These are phyloP conservation scores for Patagioenas fasciata DNA, from an alignment of 2,113 vertebrate species.

Conservation along the genomic window DNA sequence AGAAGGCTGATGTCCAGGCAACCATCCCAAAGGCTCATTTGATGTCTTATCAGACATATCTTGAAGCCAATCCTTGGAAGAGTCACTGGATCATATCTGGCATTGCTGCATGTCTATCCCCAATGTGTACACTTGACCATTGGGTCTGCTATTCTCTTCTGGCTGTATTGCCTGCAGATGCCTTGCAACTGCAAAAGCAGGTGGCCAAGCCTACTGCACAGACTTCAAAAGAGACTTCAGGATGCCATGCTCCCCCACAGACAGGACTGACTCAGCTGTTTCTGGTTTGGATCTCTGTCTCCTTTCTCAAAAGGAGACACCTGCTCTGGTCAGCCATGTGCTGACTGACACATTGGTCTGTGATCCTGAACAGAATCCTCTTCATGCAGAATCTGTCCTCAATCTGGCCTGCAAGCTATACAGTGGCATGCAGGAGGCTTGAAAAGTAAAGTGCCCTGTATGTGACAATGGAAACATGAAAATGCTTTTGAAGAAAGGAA, in stretches of 20 bases:
- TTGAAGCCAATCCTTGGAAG: background rate
- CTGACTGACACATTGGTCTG: background rate
- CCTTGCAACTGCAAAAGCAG: background rate
- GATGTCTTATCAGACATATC: background rate
- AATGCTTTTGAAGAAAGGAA: constrained; percentile 51
- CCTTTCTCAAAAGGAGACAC: background rate
- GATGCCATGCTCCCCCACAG: background rate
- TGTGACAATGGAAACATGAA: constrained; percentile 16
- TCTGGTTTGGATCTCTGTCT: background rate
- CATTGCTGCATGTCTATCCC: background rate
- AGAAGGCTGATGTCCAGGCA: background rate
- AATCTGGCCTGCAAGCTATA: background rate
- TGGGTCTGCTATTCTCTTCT: background rate
- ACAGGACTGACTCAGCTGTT: background rate
- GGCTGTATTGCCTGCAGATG: background rate
- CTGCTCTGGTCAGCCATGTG: background rate
- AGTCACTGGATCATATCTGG: background rate
- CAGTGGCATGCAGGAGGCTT: background rate
- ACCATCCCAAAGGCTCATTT: background rate
- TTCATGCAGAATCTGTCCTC: background rate
- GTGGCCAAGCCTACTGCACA: background rate
- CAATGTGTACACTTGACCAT: accelerated
- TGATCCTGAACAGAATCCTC: background rate
- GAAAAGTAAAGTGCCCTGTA: background rate
- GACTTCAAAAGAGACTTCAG: background rate